Base-by-base conservation (phyloP, 2,797 vertebrate genomes). In the Diceros bicornis region DNA sequence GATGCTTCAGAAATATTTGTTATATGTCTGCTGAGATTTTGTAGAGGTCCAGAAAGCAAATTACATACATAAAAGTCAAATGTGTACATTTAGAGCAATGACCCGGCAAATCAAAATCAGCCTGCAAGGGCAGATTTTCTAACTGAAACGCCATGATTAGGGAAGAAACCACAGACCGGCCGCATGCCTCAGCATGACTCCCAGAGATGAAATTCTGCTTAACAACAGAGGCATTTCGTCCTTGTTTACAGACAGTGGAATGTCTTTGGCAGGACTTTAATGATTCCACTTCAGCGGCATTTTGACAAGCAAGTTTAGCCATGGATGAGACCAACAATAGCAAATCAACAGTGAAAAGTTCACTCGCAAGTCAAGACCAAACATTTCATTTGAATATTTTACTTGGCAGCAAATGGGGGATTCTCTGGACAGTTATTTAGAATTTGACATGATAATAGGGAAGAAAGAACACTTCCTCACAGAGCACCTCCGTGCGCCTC, bases 231-330 rank as follows among this genome's bases (percentile, higher is more conserved):
- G 96, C 97, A 96, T 98, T 98, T 95, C 93, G 95, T 96, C 97
- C 97, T 98, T 98, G 97, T 98, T 98, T 98, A 98, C 97, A 97
- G 96, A 98, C 82, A 92, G 92, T 98, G 97, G 97, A 98, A 98
- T 98, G 98, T 97, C 97, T 98, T 96, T 98, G 98, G 97, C 98
- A 98, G 96, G 91, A 97, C 94, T 98, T 97, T 97, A 97, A 97
- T 98, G 98, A 98, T 97, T 97, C 97, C 96, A 97, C 97, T 97
- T 97, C 95, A 98, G 88, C 97, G 97, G 96, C 96, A 95, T 95
- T 96, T 95, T 98, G 98, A 97, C 97, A 98, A 97, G 97, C 96
- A 95, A 96, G 94, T 98, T 97, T 97, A 98, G 97, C 96, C 79
- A 71, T 98, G 96, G 97, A 98, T 97, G 98, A 97, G 97, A 97